A percentile compares a stretch with the other conserved stretches of the same genome.
Conservation (phyloP, 2,888 invertebrate species). For the Cataglyphis cursor region DNA sequence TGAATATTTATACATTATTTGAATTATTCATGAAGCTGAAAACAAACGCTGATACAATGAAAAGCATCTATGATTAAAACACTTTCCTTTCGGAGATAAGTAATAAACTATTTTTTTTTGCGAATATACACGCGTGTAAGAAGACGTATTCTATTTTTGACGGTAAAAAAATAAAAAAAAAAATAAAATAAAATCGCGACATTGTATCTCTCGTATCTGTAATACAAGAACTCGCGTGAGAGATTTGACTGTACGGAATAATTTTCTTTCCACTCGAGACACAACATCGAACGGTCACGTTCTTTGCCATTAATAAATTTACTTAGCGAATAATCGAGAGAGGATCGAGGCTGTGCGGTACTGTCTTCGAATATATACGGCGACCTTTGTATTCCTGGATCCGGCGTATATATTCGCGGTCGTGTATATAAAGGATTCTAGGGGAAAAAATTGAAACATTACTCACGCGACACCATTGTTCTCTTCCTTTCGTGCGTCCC, state of each 20-base stretch:
- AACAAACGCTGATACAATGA: constrained; percentile 8
- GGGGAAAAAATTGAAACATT: constrained; percentile 65
- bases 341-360: constrained; percentile 51
- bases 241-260: constrained; percentile 8
- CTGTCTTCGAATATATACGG: constrained; percentile 60
- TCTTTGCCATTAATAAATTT: constrained; percentile 59
- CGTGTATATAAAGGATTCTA: constrained; percentile 53
- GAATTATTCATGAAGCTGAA: constrained; percentile 33
- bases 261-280: constrained; percentile 24
- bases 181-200: background rate
- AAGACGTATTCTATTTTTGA: background rate
- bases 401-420: constrained; percentile 57
- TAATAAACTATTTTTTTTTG: background rate
- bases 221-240: background rate
- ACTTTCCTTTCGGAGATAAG: background rate
- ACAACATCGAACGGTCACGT: constrained; percentile 28
- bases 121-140: background rate
- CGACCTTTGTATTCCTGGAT: constrained; percentile 62
- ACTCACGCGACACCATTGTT: constrained; percentile 63
- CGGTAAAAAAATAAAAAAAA: background rate
- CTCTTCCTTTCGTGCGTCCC: constrained; percentile 54
- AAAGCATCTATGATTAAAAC: constrained; percentile 1
- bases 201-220: background rate
- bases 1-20: constrained; percentile 31
- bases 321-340: constrained; percentile 55